Conservation (phyloP, 1,140 invertebrate genomes). For the Bombyx mandarina region DNA sequence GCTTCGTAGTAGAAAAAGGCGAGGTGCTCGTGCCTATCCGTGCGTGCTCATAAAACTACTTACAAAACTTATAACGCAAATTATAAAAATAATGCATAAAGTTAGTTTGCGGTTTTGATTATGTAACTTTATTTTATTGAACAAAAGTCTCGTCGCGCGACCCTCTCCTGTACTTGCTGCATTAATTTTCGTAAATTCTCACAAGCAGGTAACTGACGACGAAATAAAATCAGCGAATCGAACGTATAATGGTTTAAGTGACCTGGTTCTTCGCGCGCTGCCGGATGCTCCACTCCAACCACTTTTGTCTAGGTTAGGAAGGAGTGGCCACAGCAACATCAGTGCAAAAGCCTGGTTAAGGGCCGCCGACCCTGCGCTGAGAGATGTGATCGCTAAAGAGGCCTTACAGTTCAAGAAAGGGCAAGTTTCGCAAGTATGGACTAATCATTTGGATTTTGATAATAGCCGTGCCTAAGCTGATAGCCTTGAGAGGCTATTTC, state of each 20-base stretch:
- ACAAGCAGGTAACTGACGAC: constrained; percentile 73
- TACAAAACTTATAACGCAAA: not conserved
- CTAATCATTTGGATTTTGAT: not conserved
- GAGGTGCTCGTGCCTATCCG: too few species aligned
- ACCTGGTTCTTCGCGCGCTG: constrained; percentile 83
- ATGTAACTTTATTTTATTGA: not conserved
- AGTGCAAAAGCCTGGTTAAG: constrained; percentile 81
- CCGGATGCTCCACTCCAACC: constrained; percentile 84
- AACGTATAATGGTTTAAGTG: constrained; percentile 80
- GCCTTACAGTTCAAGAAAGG: constrained; percentile 85
- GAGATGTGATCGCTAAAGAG: constrained; percentile 87
- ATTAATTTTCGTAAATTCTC: not conserved
- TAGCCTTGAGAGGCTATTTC: too few species aligned
- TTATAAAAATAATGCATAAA: not conserved
- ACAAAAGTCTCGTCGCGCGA: not conserved
- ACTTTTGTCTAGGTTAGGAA: constrained; percentile 76
- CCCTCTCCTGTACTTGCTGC: not conserved
- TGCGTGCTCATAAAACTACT: too few species aligned
- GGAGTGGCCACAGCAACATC: constrained; percentile 56
- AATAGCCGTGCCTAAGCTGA: too few species aligned
- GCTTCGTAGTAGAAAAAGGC: too few species aligned
- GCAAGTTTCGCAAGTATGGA: constrained; percentile 72
- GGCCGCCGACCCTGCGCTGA: constrained; percentile 80
- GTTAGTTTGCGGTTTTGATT: not conserved
- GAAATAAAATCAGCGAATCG: constrained; percentile 78